Conservation (phyloP, 2,888 invertebrate genomes). For the Aphidius colemani region DNA sequence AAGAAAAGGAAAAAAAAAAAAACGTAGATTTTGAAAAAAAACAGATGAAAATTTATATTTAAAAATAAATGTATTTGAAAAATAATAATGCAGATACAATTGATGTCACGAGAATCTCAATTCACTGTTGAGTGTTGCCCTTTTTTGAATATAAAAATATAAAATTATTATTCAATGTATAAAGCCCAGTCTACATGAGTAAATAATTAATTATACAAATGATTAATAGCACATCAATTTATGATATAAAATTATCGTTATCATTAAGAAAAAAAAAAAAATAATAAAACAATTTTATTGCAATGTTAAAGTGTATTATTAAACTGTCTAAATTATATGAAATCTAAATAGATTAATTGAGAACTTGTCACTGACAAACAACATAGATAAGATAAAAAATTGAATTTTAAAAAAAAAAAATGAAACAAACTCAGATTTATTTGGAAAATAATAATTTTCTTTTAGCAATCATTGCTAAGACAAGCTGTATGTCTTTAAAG, state of each 20-base stretch:
- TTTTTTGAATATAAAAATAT: background rate
- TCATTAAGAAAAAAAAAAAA: background rate
- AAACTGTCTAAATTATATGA: background rate
- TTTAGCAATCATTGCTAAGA: too few species aligned
- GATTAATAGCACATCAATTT: background rate
- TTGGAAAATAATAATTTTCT: too few species aligned
- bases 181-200: background rate
- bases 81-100: too few species aligned
- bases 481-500: too few species aligned
- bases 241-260: background rate
- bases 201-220: background rate
- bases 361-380: too few species aligned
- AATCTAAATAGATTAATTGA: too few species aligned
- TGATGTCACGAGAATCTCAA: background rate
- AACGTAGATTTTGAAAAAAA: background rate
- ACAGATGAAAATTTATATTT: too few species aligned
- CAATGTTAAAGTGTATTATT: conserved; percentile 1
- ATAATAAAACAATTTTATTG: background rate
- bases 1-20: conserved; percentile 23
- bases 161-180: background rate
- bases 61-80: background rate
- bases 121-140: background rate
- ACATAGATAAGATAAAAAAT: too few species aligned
- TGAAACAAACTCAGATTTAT: too few species aligned
- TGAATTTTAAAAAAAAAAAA: too few species aligned